Base-by-base conservation (phyloP, 2,888 invertebrate genomes). In the Iphiclides podalirius region DNA sequence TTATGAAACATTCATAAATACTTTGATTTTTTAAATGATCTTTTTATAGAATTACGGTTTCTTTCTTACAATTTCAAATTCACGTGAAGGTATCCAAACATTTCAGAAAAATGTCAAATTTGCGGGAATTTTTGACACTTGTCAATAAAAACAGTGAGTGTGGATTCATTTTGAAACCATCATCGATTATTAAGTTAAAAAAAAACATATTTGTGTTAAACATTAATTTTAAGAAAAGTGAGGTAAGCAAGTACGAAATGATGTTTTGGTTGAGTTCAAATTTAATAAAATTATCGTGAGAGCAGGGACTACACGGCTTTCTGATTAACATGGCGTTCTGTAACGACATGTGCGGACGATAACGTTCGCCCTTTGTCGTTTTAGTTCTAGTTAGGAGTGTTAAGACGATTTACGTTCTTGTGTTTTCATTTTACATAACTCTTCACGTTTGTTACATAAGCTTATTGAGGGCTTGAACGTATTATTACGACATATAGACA, bases 101-200 rank as follows among this genome's bases (percentile, higher is more conserved):
- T 6, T 8, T 26, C 3, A 31, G 12, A 47, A 52, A 55, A 57
- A 50, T 75, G 79, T 79, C 80, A 81, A 75, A 75, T 70, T 78
- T 83, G 83, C 83, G 84, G 83, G 83, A 83, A 75, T 73, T 74
- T 81, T 78, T 84, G 82, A 82, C 82, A 83, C 74, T 81, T 84
- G 79, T 83, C 82, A 84, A 83, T 82, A 83, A 82, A 77, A 83
- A 86, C 81, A 83, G 70, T 72, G 75, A 65, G 61, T 66, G 63
- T 60, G 63, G 64, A 58, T 71, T 75, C 61, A 57, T 73, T 68
- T 66, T 47, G 63, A 61, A 67, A 64, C 70, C 54, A 64, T 71
- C 54, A 67, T 68, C 61, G 59, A 74, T 82, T 70, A 79, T 76
- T 79, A 77, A 77, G 77, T 79, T 72, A 60, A 61, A 64, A 58